These are phyloP conservation scores for Capromys pilorides DNA, from an alignment of 2,797 vertebrate species.

Conservation along the genomic window DNA sequence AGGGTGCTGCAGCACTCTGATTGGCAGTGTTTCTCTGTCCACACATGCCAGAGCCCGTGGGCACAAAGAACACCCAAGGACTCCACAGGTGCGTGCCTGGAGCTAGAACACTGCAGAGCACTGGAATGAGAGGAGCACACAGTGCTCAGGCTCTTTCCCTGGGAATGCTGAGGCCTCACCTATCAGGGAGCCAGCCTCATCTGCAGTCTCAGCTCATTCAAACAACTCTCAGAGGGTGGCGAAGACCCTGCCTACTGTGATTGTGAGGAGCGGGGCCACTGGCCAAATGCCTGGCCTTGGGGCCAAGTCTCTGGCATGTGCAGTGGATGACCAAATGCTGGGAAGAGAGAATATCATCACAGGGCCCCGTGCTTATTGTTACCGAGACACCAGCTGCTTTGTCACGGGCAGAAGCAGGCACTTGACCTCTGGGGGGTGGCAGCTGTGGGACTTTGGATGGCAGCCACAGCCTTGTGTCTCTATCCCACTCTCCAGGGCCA, in stretches of 20 bases:
- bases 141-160: accelerated
- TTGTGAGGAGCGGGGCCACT: background rate
- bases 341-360: accelerated
- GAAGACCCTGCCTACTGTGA: background rate
- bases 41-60: background rate
- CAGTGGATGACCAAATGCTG: background rate
- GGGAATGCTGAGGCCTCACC: background rate
- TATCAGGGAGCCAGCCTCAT: background rate
- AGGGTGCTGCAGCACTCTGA: background rate
- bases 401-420: background rate
- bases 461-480: background rate
- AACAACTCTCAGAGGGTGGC: background rate
- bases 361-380: background rate
- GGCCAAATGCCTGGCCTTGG: background rate
- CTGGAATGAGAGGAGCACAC: background rate
- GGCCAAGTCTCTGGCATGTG: background rate
- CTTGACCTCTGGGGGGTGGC: background rate
- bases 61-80: background rate
- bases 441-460: background rate
- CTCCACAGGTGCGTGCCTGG: accelerated
- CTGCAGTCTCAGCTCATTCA: background rate
- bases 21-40: no score
- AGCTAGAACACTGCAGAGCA: background rate
- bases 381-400: background rate
- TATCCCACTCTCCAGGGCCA: background rate